These are phyloP conservation scores for Acronicta aceris DNA, from an alignment of 2,888 invertebrate species.

Conservation along the genomic window DNA sequence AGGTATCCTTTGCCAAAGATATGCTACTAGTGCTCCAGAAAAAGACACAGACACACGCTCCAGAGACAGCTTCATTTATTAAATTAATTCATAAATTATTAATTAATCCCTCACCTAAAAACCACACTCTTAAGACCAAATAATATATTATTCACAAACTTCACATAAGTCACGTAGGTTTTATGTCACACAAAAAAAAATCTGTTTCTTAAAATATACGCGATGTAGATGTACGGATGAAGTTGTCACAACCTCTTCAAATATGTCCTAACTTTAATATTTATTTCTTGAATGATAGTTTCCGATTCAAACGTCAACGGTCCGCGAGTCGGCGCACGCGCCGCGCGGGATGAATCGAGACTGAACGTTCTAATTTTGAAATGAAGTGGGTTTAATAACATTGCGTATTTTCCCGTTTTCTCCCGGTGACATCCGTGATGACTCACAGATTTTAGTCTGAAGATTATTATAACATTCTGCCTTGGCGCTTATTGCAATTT, in stretches of 20 bases:
- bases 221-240: conserved; percentile 28
- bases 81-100: too few species aligned
- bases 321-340: conserved; percentile 76
- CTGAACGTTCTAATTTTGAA: conserved; percentile 87
- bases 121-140: conserved; percentile 8
- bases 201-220: conserved; percentile 3
- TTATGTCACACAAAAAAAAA: conserved; percentile 6
- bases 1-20: not conserved
- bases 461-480: conserved; percentile 48
- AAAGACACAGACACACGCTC: too few species aligned
- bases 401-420: conserved; percentile 85
- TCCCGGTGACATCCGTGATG: conserved; percentile 74
- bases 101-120: not conserved
- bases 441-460: conserved; percentile 67
- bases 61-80: too few species aligned
- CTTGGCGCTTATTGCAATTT: conserved; percentile 51
- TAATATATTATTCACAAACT: conserved; percentile 15
- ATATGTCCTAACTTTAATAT: conserved; percentile 40
- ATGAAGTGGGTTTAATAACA: conserved; percentile 86
- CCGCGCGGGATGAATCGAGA: conserved; percentile 75
- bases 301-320: conserved; percentile 62
- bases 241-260: conserved; percentile 45
- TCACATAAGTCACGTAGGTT: conserved; percentile 12
- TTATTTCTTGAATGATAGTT: conserved; percentile 54
- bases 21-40: too few species aligned